Conservation (phyloP, 2,797 vertebrate genomes). For the Ctenochaetus hawaiiensis region DNA sequence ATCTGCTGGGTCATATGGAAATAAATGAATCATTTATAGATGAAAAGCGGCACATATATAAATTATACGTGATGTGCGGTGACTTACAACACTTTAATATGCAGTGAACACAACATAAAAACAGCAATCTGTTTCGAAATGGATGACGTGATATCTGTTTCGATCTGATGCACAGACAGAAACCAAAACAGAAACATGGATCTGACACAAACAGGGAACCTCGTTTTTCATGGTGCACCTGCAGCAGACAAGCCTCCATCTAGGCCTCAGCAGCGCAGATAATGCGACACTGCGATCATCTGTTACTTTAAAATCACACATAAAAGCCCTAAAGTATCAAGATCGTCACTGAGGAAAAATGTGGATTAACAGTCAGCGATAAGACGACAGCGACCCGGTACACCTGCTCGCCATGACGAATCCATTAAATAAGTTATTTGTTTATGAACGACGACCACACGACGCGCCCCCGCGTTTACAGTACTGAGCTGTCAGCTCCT, state of each 20-base stretch:
- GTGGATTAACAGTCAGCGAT: fast-evolving
- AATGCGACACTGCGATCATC: conserved; percentile 64
- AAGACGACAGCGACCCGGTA: background rate
- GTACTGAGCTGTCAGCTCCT: background rate
- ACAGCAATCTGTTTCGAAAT: no score
- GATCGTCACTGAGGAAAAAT: fast-evolving
- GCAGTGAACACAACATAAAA: background rate
- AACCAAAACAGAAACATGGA: conserved; percentile 36
- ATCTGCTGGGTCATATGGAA: background rate
- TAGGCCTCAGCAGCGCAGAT: conserved; percentile 63
- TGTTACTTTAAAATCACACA: background rate
- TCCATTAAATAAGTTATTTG: background rate
- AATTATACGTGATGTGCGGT: background rate
- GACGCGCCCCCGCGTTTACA: conserved; percentile 13
- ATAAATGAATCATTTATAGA: background rate
- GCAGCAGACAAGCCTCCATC: conserved; percentile 33
- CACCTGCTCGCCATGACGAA: conserved; percentile 27
- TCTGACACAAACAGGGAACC: background rate
- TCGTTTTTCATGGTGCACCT: conserved; percentile 18
- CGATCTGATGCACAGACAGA: background rate
- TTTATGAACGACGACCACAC: conserved; percentile 15
- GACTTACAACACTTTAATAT: background rate
- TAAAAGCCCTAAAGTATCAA: background rate
- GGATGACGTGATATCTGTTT: background rate
- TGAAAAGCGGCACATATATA: background rate